Conservation (phyloP, 2,797 vertebrate genomes). For the Dendrocincla tyrannina region DNA sequence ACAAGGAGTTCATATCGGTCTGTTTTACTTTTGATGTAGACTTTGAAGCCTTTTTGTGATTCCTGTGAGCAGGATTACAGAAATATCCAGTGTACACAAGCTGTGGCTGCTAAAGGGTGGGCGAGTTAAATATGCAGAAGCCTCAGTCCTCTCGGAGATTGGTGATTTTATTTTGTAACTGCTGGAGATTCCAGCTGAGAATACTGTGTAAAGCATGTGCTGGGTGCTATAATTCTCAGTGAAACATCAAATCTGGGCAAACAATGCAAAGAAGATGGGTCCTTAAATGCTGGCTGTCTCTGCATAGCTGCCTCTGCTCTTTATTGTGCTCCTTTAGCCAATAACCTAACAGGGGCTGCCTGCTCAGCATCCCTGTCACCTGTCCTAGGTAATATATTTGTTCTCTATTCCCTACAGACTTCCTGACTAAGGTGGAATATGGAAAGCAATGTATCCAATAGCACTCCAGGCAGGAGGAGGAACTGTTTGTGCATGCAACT, state of each 20-base stretch:
- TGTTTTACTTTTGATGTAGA: neutral
- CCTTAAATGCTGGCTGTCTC: neutral
- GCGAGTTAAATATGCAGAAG: slow-evolving; percentile 40
- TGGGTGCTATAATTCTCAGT: neutral
- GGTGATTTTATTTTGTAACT: slow-evolving; percentile 48
- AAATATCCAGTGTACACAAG: neutral
- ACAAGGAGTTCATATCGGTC: slow-evolving; percentile 17
- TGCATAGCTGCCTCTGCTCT: neutral
- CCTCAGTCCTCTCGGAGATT: slow-evolving; percentile 22
- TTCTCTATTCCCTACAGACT: slow-evolving; percentile 42
- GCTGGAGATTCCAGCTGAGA: slow-evolving; percentile 42
- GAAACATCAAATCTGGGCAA: slow-evolving; percentile 33
- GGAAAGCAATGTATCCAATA: slow-evolving; percentile 52
- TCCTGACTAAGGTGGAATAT: slow-evolving; percentile 17
- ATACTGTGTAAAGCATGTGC: slow-evolving; percentile 16
- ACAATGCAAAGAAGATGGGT: neutral
- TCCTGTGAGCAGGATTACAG: neutral
- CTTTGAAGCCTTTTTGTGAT: slow-evolving; percentile 8
- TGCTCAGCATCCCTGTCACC: slow-evolving; percentile 56
- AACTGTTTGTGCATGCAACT: slow-evolving; percentile 2
- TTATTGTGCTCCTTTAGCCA: neutral
- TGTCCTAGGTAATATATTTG: slow-evolving; percentile 57
- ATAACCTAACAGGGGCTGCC: neutral
- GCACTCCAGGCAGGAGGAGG: slow-evolving; percentile 43
- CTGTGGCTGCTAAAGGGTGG: slow-evolving; percentile 31